phyloP scores from a whole-genome alignment of 2,113 vertebrate species.

The Chamaea fasciata region DNA sequence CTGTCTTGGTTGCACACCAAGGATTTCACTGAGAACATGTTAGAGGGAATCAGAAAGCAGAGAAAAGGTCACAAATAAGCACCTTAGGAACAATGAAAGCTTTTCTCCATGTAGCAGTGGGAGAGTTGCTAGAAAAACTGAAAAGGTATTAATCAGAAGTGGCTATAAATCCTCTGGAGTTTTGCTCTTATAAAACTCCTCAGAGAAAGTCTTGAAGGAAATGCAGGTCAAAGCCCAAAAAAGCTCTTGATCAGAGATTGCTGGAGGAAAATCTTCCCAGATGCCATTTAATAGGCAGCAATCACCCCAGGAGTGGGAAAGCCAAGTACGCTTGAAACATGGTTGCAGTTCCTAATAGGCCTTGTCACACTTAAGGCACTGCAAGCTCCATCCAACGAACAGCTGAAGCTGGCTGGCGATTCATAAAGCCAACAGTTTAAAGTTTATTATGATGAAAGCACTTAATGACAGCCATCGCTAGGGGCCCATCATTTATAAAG shows the following conservation, averaged over 20 bases:
- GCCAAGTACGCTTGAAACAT: conserved; percentile 84
- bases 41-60: conserved; percentile 77
- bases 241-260: conserved; percentile 88
- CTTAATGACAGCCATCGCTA: conserved; percentile 89
- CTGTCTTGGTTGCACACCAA: conserved; percentile 77
- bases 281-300: conserved; percentile 85
- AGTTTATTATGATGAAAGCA: conserved; percentile 91
- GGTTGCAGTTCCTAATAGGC: conserved; percentile 87
- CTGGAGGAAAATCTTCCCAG: conserved; percentile 85
- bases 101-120: conserved; percentile 80
- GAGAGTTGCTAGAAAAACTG: conserved; percentile 80
- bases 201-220: conserved; percentile 86
- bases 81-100: conserved; percentile 82
- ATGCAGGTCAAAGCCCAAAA: conserved; percentile 87
- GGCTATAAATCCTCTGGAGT: conserved; percentile 86
- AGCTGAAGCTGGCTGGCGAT: conserved; percentile 86
- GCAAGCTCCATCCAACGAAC: conserved; percentile 82
- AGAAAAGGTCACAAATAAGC: conserved; percentile 83
- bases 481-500: conserved; percentile 85
- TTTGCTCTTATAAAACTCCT: conserved; percentile 87
- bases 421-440: conserved; percentile 91
- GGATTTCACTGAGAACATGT: conserved; percentile 75
- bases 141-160: conserved; percentile 88
- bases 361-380: conserved; percentile 87
- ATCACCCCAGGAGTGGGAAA: conserved; percentile 85